Percentiles rank a stretch among this genome's conserved stretches.
phyloP scores from a whole-genome alignment of 2,797 vertebrate genomes.

The Pampus argenteus region DNA sequence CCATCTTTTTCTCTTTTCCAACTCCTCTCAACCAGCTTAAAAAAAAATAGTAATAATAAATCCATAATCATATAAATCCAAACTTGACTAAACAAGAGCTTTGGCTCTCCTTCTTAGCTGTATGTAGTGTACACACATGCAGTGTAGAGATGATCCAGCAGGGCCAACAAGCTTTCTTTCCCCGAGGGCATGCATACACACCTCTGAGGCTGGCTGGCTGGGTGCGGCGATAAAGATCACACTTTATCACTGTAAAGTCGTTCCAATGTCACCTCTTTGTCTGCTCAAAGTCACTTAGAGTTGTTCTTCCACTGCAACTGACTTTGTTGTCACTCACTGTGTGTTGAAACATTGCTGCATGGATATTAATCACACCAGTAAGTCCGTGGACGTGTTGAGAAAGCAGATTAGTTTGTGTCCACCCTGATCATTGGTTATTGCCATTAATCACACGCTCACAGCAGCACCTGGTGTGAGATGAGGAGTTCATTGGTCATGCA shows the following conservation, averaged over 20 bases:
- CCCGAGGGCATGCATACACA: slow-evolving; percentile 6
- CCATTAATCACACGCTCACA: background rate
- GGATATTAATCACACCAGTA: slow-evolving; percentile 1
- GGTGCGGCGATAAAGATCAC: slow-evolving; percentile 22
- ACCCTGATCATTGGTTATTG: slow-evolving; percentile 2
- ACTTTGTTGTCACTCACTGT: background rate
- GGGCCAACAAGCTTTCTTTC: background rate
- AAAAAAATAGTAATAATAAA: no score
- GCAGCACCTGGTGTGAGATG: slow-evolving; percentile 28
- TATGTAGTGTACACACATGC: slow-evolving; percentile 34
- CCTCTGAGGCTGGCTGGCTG: background rate
- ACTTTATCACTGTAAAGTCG: slow-evolving; percentile 27
- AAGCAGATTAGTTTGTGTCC: no score
- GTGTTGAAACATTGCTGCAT: slow-evolving; percentile 21
- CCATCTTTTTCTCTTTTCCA: background rate
- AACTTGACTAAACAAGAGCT: slow-evolving; percentile 49
- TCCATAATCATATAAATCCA: slow-evolving; percentile 8
- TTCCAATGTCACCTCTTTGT: slow-evolving; percentile 36
- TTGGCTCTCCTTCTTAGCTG: slow-evolving; percentile 14
- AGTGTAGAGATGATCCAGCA: background rate
- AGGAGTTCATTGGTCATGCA: background rate
- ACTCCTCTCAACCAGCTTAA: background rate
- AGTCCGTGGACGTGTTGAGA: background rate
- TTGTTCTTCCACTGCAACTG: background rate
- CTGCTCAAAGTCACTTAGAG: slow-evolving; percentile 21